A percentile compares a stretch with the other conserved stretches of the same genome.
These are phyloP conservation scores for Drosophila ironensis DNA, from an alignment of 1,140 invertebrate genomes.

Conservation along the genomic window DNA sequence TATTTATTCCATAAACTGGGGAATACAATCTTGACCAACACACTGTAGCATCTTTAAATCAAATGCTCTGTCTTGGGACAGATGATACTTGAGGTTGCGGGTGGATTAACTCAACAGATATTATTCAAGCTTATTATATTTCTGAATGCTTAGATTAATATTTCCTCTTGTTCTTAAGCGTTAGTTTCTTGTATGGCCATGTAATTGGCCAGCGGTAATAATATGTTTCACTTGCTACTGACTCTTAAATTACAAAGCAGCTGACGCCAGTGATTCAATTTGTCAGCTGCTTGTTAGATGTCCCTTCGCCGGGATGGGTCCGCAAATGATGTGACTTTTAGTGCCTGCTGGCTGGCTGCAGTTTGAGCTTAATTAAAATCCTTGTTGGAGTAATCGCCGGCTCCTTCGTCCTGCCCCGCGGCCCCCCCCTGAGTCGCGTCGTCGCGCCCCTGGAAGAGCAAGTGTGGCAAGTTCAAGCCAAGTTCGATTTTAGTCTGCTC, in stretches of 20 bases:
- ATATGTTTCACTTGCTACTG: slow-evolving; percentile 28
- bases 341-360: slow-evolving; percentile 42
- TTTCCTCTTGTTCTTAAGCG: too few relatives aligned
- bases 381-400: slow-evolving; percentile 65
- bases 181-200: slow-evolving; percentile 55
- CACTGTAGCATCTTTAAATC: too few relatives aligned
- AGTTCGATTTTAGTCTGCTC: slow-evolving; percentile 62
- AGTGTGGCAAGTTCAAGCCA: too few relatives aligned
- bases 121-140: too few relatives aligned
- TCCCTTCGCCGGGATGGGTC: slow-evolving; percentile 7
- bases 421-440: not conserved
- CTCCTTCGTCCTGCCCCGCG: not conserved
- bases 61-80: too few relatives aligned
- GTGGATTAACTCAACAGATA: too few relatives aligned
- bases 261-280: slow-evolving; percentile 70
- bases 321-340: slow-evolving; percentile 68
- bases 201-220: slow-evolving; percentile 67
- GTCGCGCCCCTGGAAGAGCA: slow-evolving; percentile 14
- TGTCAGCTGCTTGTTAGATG: slow-evolving; percentile 69
- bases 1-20: too few relatives aligned
- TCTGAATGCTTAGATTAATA: too few relatives aligned
- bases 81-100: too few relatives aligned
- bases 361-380: slow-evolving; percentile 79
- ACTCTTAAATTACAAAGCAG: slow-evolving; percentile 66
- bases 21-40: too few relatives aligned